These are phyloP conservation scores for Tiliacea citrago DNA, from an alignment of 2,888 invertebrate species.

Conservation along the genomic window DNA sequence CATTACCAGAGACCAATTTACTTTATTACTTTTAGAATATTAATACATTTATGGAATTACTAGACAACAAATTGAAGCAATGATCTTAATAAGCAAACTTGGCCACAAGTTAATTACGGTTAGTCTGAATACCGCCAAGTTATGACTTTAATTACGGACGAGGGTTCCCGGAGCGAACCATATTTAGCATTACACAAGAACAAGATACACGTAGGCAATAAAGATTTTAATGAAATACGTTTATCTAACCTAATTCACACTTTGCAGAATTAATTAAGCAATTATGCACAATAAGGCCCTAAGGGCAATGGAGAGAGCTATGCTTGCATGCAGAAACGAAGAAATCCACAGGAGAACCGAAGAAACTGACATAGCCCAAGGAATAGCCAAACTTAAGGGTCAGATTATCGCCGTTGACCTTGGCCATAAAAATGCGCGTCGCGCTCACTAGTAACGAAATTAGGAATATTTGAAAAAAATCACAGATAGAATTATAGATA, in stretches of 20 bases:
- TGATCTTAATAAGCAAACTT: conserved; percentile 30
- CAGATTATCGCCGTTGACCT: too few species aligned
- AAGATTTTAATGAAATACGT: conserved; percentile 8
- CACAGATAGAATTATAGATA: too few species aligned
- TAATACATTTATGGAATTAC: background rate
- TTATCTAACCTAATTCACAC: background rate
- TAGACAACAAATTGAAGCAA: conserved; percentile 14
- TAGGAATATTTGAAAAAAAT: too few species aligned
- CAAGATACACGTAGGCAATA: conserved; percentile 16
- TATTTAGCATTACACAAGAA: conserved; percentile 38
- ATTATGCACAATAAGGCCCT: background rate
- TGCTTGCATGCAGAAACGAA: background rate
- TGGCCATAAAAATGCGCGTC: too few species aligned
- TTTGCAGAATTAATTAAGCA: conserved; percentile 16
- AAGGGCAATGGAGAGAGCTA: background rate
- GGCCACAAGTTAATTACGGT: conserved; percentile 41
- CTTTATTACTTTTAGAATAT: background rate
- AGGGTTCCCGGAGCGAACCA: conserved; percentile 26
- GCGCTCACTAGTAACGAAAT: too few species aligned
- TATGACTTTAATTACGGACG: conserved; percentile 52
- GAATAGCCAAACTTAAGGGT: background rate
- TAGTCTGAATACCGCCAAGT: conserved; percentile 34
- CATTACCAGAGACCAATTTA: too few species aligned
- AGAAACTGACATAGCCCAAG: background rate
- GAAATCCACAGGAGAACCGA: background rate